Base-by-base conservation (phyloP, 2,888 invertebrate species). In the Serripes groenlandicus region DNA sequence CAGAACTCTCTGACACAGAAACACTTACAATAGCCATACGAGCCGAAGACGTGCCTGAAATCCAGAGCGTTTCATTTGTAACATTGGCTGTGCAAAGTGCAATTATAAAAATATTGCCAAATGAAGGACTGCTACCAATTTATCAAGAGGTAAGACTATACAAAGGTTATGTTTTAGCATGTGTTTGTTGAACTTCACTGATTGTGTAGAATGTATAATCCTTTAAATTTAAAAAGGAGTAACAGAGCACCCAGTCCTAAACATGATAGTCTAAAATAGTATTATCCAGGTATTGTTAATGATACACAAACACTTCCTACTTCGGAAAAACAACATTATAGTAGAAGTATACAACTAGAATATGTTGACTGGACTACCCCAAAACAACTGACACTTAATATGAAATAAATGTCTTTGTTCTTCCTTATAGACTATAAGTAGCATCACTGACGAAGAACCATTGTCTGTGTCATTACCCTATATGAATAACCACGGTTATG, bases 81-180 rank as follows among this genome's bases (percentile, higher is more conserved):
- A 75, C 75, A 4, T 56, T 37, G 34, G 68, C 54, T 21, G 68
- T 54, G 3, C 56, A 37, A 0, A 37, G 54, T 28, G 56, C 56
- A 35, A 75, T 58, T 21, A 34, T 75, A 1, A 75, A 68, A 21
- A 42, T 75, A 15, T 7, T 75, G 23, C 56, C 66, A 15, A 52
- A 35, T 26, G 69, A 56, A 35, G 69, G 75, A 23, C 30, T 68
- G 15, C 23, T 75, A 18, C 37, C 75, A 7, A 35, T 75, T n/a
- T 69, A 56, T 28, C 26, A 75, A 66, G 75, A 75, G 75, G 75
- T 75, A 37, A 23, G 21, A 21, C 32, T 32, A 32, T 15, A 58
- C 1, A n/a, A 28, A 2, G 23, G 23, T 58, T 58, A 28, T n/a
- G n/a, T n/a, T n/a, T n/a, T n/a, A n/a, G n/a, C n/a, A n/a, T n/a